A percentile compares a stretch with the other conserved stretches of the same genome.
phyloP scores from a whole-genome alignment of 2,113 vertebrate genomes.

The Ophiodon elongatus region DNA sequence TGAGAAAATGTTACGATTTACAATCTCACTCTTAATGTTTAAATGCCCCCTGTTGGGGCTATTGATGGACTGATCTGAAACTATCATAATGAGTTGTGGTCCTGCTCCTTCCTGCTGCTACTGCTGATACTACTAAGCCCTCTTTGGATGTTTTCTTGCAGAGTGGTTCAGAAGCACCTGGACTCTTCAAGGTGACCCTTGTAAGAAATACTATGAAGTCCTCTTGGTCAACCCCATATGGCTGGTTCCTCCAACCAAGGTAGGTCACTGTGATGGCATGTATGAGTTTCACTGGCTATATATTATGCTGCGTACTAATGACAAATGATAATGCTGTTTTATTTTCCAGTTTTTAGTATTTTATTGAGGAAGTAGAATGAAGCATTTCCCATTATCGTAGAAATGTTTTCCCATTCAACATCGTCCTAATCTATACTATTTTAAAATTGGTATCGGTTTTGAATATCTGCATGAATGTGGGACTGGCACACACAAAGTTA shows the following conservation, averaged over 20 bases:
- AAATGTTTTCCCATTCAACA: background rate
- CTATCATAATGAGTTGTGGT: background rate
- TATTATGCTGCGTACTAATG: background rate
- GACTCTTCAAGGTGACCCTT: conserved; percentile 92
- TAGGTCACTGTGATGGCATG: conserved; percentile 53
- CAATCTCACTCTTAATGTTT: background rate
- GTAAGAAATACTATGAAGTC: conserved; percentile 91
- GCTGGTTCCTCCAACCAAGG: conserved; percentile 94
- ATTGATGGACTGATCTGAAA: background rate
- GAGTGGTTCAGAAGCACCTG: conserved; percentile 89
- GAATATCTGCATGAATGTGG: background rate
- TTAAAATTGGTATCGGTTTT: background rate
- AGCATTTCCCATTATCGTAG: background rate
- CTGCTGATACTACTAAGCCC: background rate
- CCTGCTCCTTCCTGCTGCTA: background rate
- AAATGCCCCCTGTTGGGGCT: background rate
- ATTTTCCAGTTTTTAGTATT: background rate
- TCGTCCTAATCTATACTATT: background rate
- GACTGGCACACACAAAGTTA: background rate
- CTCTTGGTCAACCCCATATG: conserved; percentile 91
- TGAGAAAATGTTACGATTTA: background rate
- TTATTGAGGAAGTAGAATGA: background rate
- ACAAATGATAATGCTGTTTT: background rate
- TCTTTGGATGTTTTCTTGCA: conserved; percentile 59
- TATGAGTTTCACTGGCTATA: background rate